Evolutionary conservation across 2,797 vertebrate genomes (phyloP), one percentile per base, ranked within the genome.

Genomic region (Esox lucius): DNA sequence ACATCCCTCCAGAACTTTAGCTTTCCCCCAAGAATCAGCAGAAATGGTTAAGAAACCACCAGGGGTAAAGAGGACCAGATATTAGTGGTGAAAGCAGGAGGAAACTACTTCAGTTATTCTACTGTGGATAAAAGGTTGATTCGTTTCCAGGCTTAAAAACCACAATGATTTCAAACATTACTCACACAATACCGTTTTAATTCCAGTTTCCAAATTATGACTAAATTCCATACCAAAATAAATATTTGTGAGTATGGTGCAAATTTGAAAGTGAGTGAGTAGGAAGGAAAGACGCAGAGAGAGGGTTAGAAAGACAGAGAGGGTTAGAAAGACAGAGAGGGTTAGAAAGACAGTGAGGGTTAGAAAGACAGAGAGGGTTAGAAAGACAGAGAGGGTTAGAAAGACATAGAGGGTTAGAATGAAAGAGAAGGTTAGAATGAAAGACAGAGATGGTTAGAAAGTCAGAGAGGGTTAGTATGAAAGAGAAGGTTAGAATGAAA

Each of bases 1-100:
- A 98, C 97, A 95, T 96, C 94, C 94, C 91, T 96, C 94, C 94
- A 96, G 96, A 93, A 98, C 95, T 96, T 96, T 96, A 90, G 95
- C 94, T 96, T 96, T 89, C 86, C 88, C 94, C 92, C 91, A 93
- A 94, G 94, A 95, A 95, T 91, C 93, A 94, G 94, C 93, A 95
- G 87, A 89, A 91, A 90, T 89, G 84, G 89, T 84, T 91, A 91
- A 94, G 85, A 92, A 87, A 94, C 11, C 42, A 46, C 9, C 9
- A 2, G 42, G 42, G 12, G 91, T 94, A 93, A 94, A 96, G 90
- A 97, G 91, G 96, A 94, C 85, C 80, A 93, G 83, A 92, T 85
- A 90, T 97, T 95, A 97, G 93, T 93, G 77, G 72, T 80, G 87
- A 90, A 85, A 85, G 88, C 75, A 72, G 79, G 77, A 85, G 4